Evolutionary conservation across 2,797 vertebrate genomes (phyloP).

Genomic region (Synaphobranchus kaupii): DNA sequence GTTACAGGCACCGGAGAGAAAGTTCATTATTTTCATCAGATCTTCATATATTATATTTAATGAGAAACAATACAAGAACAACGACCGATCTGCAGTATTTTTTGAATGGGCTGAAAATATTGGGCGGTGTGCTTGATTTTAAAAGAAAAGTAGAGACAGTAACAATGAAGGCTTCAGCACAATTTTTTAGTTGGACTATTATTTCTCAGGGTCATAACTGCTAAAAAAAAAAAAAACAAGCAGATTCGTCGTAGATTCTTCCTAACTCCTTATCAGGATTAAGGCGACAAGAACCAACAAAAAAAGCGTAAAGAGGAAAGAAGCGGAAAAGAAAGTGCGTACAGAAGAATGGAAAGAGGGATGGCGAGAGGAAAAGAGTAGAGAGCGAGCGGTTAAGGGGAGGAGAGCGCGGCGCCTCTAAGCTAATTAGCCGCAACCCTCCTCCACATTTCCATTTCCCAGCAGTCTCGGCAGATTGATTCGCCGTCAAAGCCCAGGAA

Average conservation of each 20-base stretch:
- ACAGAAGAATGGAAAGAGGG: neutral
- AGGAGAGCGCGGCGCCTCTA: neutral
- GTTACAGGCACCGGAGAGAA: neutral
- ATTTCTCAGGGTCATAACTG: neutral
- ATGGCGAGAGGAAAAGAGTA: neutral
- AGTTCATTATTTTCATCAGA: neutral
- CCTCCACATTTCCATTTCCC: conserved; percentile 24
- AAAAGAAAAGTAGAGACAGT: neutral
- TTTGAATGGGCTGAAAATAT: neutral
- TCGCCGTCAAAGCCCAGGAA: neutral
- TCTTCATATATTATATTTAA: neutral
- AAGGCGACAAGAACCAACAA: neutral
- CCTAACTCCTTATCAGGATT: neutral
- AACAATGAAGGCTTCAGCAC: neutral
- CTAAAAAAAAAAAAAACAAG: neutral
- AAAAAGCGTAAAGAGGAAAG: neutral
- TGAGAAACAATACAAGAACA: neutral
- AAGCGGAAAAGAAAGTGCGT: too few species aligned
- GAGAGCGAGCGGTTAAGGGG: neutral
- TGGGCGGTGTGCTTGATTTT: neutral
- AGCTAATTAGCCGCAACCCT: conserved; percentile 8
- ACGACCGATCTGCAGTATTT: neutral
- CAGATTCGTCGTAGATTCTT: too few species aligned
- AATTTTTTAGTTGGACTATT: neutral
- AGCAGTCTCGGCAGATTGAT: conserved; percentile 22